These are phyloP conservation scores for Notolabrus celidotus DNA, from an alignment of 2,797 vertebrate species.

Conservation along the genomic window DNA sequence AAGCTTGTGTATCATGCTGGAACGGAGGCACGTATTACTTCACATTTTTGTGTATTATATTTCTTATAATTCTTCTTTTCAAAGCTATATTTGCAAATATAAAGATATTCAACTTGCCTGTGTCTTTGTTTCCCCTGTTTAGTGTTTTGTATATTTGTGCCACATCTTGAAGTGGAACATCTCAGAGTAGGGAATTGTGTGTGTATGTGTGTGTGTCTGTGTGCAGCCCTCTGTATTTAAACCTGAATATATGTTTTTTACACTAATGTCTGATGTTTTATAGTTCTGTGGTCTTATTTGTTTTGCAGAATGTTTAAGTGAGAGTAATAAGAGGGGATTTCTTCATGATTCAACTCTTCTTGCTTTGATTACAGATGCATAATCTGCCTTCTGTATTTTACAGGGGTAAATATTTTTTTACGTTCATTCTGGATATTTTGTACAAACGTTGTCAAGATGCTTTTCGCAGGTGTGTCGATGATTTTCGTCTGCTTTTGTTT, in stretches of 20 bases:
- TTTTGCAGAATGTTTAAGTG: not conserved
- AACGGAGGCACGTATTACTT: slow-evolving; percentile 6
- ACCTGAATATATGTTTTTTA: slow-evolving; percentile 34
- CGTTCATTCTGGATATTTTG: slow-evolving; percentile 19
- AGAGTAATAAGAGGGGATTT: slow-evolving; percentile 3
- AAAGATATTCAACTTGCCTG: slow-evolving; percentile 22
- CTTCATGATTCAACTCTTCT: slow-evolving; percentile 6
- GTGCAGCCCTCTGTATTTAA: slow-evolving; percentile 14
- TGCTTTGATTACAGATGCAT: slow-evolving; percentile 8
- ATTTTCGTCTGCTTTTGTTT: slow-evolving; percentile 14
- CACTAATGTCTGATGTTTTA: slow-evolving; percentile 20
- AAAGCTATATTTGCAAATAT: slow-evolving; percentile 44
- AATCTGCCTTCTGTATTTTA: slow-evolving; percentile 8
- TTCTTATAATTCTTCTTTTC: slow-evolving; percentile 22
- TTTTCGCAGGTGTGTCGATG: slow-evolving; percentile 2
- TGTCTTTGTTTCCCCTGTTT: slow-evolving; percentile 13
- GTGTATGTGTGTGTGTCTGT: slow-evolving; percentile 4
- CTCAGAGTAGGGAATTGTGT: not conserved
- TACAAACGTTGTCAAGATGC: not conserved
- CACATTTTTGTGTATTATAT: slow-evolving; percentile 3
- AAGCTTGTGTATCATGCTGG: slow-evolving; percentile 21
- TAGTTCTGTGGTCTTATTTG: not conserved
- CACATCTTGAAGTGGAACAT: slow-evolving; percentile 25
- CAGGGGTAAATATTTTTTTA: not conserved
- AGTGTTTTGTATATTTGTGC: slow-evolving; percentile 13